These are phyloP conservation scores for Coptodon bakossiorum DNA, from an alignment of 2,113 vertebrate genomes.

Conservation along the genomic window DNA sequence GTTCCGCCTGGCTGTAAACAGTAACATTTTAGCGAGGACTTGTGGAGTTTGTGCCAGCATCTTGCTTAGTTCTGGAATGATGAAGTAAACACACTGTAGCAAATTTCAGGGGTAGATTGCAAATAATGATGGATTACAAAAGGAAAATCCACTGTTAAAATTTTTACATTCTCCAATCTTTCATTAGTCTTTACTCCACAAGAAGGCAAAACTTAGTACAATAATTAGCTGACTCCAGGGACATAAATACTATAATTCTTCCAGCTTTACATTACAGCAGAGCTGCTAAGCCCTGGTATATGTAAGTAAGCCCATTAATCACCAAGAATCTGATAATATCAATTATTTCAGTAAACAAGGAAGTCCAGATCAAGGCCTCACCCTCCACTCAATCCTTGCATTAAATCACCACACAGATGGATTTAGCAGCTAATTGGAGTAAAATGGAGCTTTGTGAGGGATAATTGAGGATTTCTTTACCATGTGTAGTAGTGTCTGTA, in stretches of 20 bases:
- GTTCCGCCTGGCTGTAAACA: not conserved
- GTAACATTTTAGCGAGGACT: not conserved
- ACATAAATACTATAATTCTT: conserved; percentile 13
- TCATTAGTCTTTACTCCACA: not conserved
- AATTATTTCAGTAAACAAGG: conserved; percentile 65
- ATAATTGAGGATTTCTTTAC: conserved; percentile 38
- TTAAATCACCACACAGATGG: conserved; percentile 45
- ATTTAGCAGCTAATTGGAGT: conserved; percentile 56
- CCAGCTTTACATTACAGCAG: conserved; percentile 37
- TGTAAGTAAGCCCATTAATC: conserved; percentile 55
- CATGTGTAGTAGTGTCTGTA: not conserved
- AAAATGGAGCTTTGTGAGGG: conserved; percentile 51
- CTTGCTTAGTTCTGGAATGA: not conserved
- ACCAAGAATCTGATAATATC: conserved; percentile 58
- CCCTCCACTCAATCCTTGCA: conserved; percentile 36
- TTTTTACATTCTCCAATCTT: not conserved
- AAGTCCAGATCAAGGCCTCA: conserved; percentile 45
- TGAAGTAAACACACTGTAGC: not conserved
- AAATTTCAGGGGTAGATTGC: not conserved
- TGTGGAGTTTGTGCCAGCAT: not conserved
- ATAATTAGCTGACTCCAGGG: conserved; percentile 47
- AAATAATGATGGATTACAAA: not conserved
- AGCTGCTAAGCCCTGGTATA: conserved; percentile 32
- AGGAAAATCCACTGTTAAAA: not conserved
- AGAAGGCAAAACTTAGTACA: not conserved